Evolutionary conservation across 2,113 vertebrate species (phyloP).

Genomic region (Centropus unirufus): DNA sequence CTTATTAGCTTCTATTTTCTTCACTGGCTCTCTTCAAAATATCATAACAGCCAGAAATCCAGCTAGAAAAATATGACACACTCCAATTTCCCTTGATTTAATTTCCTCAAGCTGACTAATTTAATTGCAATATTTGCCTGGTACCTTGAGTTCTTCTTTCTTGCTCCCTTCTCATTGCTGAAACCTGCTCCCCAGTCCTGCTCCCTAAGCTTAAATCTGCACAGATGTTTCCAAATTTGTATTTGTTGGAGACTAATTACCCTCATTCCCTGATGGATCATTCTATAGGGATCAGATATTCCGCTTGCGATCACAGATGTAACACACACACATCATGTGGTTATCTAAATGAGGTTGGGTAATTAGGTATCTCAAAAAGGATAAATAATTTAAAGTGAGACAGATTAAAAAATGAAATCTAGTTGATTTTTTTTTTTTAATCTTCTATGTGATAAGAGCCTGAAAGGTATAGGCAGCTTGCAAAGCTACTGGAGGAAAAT

Average conservation of each 20-base stretch:
- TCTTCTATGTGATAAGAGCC: not conserved
- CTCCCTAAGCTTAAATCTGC: conserved; percentile 26
- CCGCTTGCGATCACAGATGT: not conserved
- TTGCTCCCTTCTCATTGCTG: not conserved
- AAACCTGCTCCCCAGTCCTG: not conserved
- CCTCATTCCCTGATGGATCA: not conserved
- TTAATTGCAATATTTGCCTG: conserved; percentile 47
- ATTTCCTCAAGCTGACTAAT: conserved; percentile 64
- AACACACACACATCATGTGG: not conserved
- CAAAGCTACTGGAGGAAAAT: not conserved
- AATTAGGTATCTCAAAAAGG: conserved; percentile 42
- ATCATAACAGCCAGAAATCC: conserved; percentile 35
- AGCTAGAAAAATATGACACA: conserved; percentile 27
- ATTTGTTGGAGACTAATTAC: conserved; percentile 67
- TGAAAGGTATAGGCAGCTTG: not conserved
- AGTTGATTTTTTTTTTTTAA: not conserved
- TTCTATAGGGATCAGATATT: conserved; percentile 9
- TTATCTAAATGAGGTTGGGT: conserved; percentile 16
- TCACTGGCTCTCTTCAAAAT: conserved; percentile 20
- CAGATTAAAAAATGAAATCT: conserved; percentile 61
- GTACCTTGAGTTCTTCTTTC: conserved; percentile 21
- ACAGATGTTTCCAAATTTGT: conserved; percentile 70
- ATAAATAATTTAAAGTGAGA: conserved; percentile 46
- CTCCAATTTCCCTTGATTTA: conserved; percentile 53
- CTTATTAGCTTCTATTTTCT: conserved; percentile 34